Evolutionary conservation across 2,888 invertebrate genomes (phyloP).

Genomic region (Ligdia adustata): DNA sequence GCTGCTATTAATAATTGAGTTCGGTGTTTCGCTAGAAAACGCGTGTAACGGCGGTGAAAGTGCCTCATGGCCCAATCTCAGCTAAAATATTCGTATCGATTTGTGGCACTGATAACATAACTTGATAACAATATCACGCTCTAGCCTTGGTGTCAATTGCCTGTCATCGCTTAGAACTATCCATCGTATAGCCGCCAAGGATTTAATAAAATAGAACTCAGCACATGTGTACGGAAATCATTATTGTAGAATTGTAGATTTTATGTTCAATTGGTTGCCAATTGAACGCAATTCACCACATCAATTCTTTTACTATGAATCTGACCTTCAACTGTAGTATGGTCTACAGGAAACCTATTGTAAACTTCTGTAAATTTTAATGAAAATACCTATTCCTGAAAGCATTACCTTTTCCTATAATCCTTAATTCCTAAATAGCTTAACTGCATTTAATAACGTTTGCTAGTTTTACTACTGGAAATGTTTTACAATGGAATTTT

Average conservation of each 20-base stretch:
- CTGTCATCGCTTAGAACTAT: slow-evolving; percentile 59
- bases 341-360: neutral
- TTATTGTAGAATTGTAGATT: slow-evolving; percentile 23
- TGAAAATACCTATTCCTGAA: too few relatives aligned
- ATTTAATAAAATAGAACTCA: slow-evolving; percentile 41
- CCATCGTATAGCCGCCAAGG: slow-evolving; percentile 45
- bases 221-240: slow-evolving; percentile 45
- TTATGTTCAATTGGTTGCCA: slow-evolving; percentile 19
- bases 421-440: too few relatives aligned
- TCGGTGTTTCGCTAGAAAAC: slow-evolving; percentile 84
- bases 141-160: slow-evolving; percentile 49
- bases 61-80: slow-evolving; percentile 77
- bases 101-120: slow-evolving; percentile 66
- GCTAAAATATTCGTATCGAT: slow-evolving; percentile 79
- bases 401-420: too few relatives aligned
- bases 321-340: slow-evolving; percentile 3
- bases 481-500: too few relatives aligned
- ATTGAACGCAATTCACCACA: slow-evolving; percentile 23
- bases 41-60: slow-evolving; percentile 88
- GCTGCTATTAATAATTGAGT: slow-evolving; percentile 84
- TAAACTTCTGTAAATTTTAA: too few relatives aligned
- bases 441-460: too few relatives aligned
- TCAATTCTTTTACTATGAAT: slow-evolving; percentile 1
- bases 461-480: too few relatives aligned
- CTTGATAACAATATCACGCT: slow-evolving; percentile 67